These are phyloP conservation scores for Synergus gifuensis DNA, from an alignment of 2,888 invertebrate genomes.

Conservation along the genomic window DNA sequence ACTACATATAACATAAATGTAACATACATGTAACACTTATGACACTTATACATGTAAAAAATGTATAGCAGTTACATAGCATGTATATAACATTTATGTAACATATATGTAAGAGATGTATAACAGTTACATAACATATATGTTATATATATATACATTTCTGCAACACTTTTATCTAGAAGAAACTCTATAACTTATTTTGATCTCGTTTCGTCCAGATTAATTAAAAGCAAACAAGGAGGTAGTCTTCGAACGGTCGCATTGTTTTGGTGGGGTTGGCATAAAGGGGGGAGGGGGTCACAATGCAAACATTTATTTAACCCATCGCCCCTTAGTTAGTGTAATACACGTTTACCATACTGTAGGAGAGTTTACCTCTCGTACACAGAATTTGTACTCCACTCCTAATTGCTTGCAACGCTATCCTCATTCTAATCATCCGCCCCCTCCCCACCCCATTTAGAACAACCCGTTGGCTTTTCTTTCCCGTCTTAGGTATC, in stretches of 20 bases:
- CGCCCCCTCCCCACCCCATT: background rate
- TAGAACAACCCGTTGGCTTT: background rate
- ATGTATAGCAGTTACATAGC: no score
- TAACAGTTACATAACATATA: no score
- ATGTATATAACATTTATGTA: background rate
- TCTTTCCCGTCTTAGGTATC: no score
- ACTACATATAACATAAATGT: no score
- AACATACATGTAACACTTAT: no score
- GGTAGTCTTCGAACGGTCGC: background rate
- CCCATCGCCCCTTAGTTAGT: conserved; percentile 2
- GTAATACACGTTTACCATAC: conserved; percentile 1
- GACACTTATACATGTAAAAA: no score
- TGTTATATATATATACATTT: background rate
- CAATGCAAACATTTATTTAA: background rate
- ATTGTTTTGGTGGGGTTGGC: no score
- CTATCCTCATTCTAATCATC: background rate
- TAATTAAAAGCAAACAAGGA: background rate
- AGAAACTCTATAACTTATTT: background rate
- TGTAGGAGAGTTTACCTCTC: background rate
- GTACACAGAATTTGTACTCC: conserved; percentile 2
- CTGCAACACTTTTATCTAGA: background rate
- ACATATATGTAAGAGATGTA: background rate
- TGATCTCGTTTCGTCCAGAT: background rate
- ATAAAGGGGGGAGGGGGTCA: background rate
- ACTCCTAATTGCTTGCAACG: background rate